phyloP scores from a whole-genome alignment of 1,140 invertebrate genomes.

The Uloborus diversus region DNA sequence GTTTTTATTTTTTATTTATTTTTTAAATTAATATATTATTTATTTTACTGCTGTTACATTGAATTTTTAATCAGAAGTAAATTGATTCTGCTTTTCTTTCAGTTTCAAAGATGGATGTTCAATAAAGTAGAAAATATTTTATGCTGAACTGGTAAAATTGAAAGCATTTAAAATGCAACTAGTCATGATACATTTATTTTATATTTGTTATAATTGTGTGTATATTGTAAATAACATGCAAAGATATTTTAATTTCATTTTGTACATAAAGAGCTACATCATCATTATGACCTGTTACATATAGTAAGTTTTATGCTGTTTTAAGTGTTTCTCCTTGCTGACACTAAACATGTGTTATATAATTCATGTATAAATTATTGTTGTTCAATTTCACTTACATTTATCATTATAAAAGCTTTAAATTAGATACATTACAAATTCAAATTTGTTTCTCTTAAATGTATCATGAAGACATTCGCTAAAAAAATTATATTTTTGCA shows the following conservation, averaged over 20 bases:
- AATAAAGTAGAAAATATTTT: neutral
- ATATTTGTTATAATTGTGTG: neutral
- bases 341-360: too few relatives aligned
- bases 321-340: neutral
- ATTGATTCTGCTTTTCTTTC: neutral
- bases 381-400: too few relatives aligned
- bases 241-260: neutral
- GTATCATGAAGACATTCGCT: too few relatives aligned
- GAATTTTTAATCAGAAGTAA: neutral
- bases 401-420: too few relatives aligned
- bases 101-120: constrained; percentile 40
- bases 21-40: neutral
- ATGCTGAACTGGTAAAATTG: neutral
- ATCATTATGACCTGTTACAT: neutral
- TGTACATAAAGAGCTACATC: neutral
- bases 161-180: neutral
- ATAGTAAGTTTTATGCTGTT: neutral
- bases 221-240: neutral
- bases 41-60: too few relatives aligned
- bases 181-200: neutral
- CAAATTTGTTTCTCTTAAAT: too few relatives aligned
- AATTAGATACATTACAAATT: too few relatives aligned
- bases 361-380: too few relatives aligned
- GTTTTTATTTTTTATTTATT: neutral
- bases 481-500: too few relatives aligned